These are phyloP conservation scores for Heteronetta atricapilla DNA, from an alignment of 2,113 vertebrate species.

Conservation along the genomic window DNA sequence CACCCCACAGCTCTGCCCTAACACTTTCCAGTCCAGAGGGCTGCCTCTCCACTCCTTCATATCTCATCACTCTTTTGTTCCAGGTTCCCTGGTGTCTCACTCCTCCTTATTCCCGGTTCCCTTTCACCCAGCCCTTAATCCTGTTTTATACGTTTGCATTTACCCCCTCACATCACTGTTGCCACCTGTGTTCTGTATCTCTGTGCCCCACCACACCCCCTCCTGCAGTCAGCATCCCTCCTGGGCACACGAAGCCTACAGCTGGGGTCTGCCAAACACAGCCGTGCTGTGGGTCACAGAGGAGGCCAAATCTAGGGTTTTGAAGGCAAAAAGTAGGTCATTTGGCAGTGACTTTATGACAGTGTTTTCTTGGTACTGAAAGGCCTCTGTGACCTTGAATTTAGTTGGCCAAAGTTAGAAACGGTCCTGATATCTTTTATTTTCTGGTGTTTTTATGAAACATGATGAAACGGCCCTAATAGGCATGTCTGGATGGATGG, in stretches of 20 bases:
- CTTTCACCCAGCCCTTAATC: neutral
- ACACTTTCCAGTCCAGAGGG: neutral
- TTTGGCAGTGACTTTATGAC: neutral
- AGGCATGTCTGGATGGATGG: rapidly evolving
- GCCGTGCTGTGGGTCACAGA: rapidly evolving
- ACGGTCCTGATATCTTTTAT: rapidly evolving
- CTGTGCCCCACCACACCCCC: neutral
- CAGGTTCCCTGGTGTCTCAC: neutral
- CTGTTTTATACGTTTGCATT: neutral
- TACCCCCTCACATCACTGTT: neutral
- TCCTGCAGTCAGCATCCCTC: neutral
- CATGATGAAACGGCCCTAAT: neutral
- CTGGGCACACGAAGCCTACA: neutral
- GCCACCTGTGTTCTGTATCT: rapidly evolving
- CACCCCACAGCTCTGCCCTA: neutral
- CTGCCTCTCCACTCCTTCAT: neutral
- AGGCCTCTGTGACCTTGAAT: neutral
- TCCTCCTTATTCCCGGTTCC: neutral
- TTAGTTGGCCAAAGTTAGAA: neutral
- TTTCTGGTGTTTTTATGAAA: neutral
- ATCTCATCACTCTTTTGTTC: neutral
- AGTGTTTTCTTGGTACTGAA: neutral
- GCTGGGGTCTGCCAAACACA: neutral
- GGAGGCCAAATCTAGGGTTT: neutral
- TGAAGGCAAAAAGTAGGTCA: neutral